These are phyloP conservation scores for Oncorhynchus mykiss DNA, from an alignment of 2,113 vertebrate species.

Conservation along the genomic window DNA sequence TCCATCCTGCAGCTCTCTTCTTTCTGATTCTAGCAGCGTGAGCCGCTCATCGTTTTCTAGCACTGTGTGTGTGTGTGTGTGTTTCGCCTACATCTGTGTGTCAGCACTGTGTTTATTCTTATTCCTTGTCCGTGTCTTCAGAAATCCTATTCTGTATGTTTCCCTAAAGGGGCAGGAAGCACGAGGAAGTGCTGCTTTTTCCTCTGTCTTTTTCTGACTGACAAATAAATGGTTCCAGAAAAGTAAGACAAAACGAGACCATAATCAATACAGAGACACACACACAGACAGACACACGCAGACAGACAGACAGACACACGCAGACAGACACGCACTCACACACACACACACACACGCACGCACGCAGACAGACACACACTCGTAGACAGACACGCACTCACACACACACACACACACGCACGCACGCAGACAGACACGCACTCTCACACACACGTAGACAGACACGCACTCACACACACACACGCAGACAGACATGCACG, in stretches of 20 bases:
- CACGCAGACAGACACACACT: too few relatives aligned
- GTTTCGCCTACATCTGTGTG: background rate
- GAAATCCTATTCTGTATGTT: conserved; percentile 40
- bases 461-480: too few relatives aligned
- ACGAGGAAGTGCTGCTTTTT: too few relatives aligned
- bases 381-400: too few relatives aligned
- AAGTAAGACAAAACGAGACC: conserved; percentile 44
- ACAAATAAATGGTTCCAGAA: conserved; percentile 65
- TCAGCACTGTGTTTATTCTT: background rate
- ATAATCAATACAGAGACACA: conserved; percentile 62
- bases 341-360: too few relatives aligned
- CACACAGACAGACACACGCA: background rate
- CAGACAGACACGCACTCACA: too few relatives aligned
- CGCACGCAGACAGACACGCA: too few relatives aligned
- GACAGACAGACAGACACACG: background rate
- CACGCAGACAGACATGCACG: background rate
- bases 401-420: too few relatives aligned
- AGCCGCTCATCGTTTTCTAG: too few relatives aligned
- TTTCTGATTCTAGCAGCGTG: too few relatives aligned
- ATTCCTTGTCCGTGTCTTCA: conserved; percentile 50
- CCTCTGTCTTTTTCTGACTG: conserved; percentile 60
- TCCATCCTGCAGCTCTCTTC: background rate
- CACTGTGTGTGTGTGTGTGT: background rate
- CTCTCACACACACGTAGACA: background rate
- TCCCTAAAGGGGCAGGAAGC: conserved; percentile 52